Evolutionary conservation across 2,113 vertebrate genomes (phyloP).

Genomic region (Noturus placidus): DNA sequence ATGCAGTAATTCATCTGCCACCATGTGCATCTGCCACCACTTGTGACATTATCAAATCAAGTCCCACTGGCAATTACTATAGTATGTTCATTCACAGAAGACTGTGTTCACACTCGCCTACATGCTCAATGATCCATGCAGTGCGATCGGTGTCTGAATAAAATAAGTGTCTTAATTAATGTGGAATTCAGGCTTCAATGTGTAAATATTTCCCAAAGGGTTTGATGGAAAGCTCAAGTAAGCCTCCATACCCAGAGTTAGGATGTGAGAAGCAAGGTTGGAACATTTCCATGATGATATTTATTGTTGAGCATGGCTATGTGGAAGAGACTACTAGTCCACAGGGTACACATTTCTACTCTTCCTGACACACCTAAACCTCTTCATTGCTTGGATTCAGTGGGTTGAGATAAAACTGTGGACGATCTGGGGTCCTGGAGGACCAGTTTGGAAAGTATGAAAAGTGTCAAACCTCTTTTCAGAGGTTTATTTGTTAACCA

Average conservation of each 20-base stretch:
- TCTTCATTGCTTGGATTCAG: not conserved
- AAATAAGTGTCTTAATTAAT: slow-evolving; percentile 47
- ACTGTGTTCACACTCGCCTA: slow-evolving; percentile 28
- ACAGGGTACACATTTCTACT: not conserved
- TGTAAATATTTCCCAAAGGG: slow-evolving; percentile 29
- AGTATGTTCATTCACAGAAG: slow-evolving; percentile 36
- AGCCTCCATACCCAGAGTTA: not conserved
- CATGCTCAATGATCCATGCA: slow-evolving; percentile 26
- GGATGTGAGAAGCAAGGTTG: not conserved
- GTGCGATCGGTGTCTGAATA: not conserved
- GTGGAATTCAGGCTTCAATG: slow-evolving; percentile 27
- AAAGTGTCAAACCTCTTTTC: not conserved
- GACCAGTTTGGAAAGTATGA: not conserved
- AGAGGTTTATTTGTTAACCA: not conserved
- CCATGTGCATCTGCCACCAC: slow-evolving; percentile 16
- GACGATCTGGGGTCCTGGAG: not conserved
- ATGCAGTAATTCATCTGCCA: slow-evolving; percentile 9
- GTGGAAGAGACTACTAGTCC: not conserved
- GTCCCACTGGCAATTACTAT: slow-evolving; percentile 33
- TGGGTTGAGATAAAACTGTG: not conserved
- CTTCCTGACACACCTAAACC: not conserved
- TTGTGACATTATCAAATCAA: slow-evolving; percentile 41
- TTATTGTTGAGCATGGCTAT: not conserved
- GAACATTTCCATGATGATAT: not conserved
- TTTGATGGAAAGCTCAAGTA: not conserved